These are phyloP conservation scores for Priocnemis perturbator DNA, from an alignment of 2,888 invertebrate species.

Conservation along the genomic window DNA sequence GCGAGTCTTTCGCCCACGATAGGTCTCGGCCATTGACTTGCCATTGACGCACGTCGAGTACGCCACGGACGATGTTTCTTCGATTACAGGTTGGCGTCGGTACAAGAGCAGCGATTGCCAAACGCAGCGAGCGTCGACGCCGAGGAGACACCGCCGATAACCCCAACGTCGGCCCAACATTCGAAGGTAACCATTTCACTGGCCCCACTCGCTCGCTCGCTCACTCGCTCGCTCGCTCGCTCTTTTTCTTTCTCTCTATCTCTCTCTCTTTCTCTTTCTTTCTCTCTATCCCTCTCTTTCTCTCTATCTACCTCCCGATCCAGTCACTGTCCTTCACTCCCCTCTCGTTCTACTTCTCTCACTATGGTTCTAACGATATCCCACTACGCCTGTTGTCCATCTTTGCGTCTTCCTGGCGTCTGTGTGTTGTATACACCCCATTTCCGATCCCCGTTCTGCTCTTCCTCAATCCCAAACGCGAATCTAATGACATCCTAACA, in stretches of 20 bases:
- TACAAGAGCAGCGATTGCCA: slow-evolving; percentile 94
- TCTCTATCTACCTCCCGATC: background rate
- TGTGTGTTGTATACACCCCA: too few species aligned
- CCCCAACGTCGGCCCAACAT: slow-evolving; percentile 79
- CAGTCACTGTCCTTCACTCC: slow-evolving; percentile 7
- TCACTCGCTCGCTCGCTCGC: slow-evolving; percentile 44
- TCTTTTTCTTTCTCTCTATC: slow-evolving; percentile 38
- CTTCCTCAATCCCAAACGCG: too few species aligned
- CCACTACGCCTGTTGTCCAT: background rate
- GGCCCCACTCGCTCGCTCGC: slow-evolving; percentile 65
- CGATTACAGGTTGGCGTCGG: slow-evolving; percentile 89
- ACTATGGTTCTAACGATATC: too few species aligned
- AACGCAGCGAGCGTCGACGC: slow-evolving; percentile 79
- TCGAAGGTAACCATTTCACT: slow-evolving; percentile 83
- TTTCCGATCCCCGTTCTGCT: too few species aligned
- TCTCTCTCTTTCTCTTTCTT: slow-evolving; percentile 27
- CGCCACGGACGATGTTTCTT: background rate
- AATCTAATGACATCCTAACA: too few species aligned
- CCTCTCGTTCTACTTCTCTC: too few species aligned
- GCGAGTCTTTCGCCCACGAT: too few species aligned
- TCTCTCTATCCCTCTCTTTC: slow-evolving; percentile 7
- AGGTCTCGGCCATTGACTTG: too few species aligned
- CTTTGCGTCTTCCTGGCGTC: too few species aligned
- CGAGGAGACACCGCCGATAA: slow-evolving; percentile 79
- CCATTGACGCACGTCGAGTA: too few species aligned